Evolutionary conservation across 2,888 invertebrate species (phyloP), one percentile per base, ranked within the genome.

Genomic region (Thyatira batis): DNA sequence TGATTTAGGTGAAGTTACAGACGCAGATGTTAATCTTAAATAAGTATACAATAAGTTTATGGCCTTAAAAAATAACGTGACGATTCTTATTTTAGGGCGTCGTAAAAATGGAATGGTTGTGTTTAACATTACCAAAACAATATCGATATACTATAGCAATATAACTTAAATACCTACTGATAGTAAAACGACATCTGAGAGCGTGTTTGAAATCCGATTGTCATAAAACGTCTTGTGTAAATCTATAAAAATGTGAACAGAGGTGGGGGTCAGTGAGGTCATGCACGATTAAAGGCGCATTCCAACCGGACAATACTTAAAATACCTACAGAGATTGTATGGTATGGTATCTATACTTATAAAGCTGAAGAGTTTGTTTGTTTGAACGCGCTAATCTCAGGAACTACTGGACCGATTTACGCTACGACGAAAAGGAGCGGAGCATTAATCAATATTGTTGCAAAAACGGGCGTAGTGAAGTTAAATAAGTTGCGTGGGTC

Each of bases 211-310:
- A 73, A 67, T 71, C 63, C 58, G 67, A 70, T 67, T 68, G 73
- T 74, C 67, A 73, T 72, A 73, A 71, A 75, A 65, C 58, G 39
- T 13, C 61, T 64, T 65, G 60, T 70, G 62, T 69, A 69, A 75
- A 73, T 73, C 65, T 73, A 78, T 76, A 77, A 77, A 80, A 76
- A 76, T 74, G 72, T 74, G 70, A 72, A 67, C 73, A 60, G 65
- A 55, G 52, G 53, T 20, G n/a, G 58, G 55, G 78, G 80, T 79
- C 80, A 59, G 52, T 44, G 63, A 58, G 80, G 73, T 80, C 74
- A 69, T 56, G 57, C 51, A 55, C 61, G 69, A 65, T 62, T 61
- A 68, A 27, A 63, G 69, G 73, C 65, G 71, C 72, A 76, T 78
- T 71, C 77, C 78, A 58, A 56, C 60, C 54, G 54, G 61, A 58